Conservation (phyloP, 2,797 vertebrate genomes). For the Eulemur rubriventer region DNA sequence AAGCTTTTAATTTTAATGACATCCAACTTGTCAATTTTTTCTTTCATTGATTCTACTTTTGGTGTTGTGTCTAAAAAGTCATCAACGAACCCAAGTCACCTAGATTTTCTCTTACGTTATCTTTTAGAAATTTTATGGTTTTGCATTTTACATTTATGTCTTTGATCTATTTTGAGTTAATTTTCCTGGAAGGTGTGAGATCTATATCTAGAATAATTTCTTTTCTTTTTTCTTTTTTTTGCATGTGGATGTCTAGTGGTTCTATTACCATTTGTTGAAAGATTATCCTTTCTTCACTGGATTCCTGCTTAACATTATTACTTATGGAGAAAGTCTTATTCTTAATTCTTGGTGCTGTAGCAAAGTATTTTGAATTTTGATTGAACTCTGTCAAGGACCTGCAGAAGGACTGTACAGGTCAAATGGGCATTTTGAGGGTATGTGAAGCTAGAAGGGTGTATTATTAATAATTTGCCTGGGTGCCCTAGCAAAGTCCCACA, state of each 20-base stretch:
- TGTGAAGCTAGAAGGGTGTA: neutral
- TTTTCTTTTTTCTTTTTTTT: neutral
- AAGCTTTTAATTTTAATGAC: slow-evolving; percentile 10
- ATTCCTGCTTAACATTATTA: neutral
- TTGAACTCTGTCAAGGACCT: neutral
- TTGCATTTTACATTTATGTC: neutral
- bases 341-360: neutral
- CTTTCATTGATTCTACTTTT: neutral
- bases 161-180: neutral
- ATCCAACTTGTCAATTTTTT: neutral
- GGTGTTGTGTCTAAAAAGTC: neutral
- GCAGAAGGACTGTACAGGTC: neutral
- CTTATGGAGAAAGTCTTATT: neutral
- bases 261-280: neutral
- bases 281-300: neutral
- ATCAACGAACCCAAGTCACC: neutral
- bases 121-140: neutral
- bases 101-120: neutral
- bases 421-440: neutral
- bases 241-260: neutral
- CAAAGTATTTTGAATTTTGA: neutral
- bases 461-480: neutral
- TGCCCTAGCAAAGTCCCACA: neutral
- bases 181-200: neutral
- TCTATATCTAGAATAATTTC: neutral